Conservation (phyloP, 1,140 invertebrate genomes). For the Drosophila kanapiae region DNA sequence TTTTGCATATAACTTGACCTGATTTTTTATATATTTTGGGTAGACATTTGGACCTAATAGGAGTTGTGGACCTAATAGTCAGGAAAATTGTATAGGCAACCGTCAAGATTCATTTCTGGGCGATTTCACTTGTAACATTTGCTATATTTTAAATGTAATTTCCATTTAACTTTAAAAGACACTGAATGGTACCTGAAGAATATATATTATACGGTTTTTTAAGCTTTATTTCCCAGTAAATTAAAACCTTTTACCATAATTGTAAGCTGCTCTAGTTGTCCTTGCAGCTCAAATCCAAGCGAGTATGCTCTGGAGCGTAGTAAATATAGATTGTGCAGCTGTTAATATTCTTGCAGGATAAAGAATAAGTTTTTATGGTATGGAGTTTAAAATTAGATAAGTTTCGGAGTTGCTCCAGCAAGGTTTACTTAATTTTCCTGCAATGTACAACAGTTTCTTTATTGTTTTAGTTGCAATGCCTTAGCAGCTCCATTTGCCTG, state of each 20-base stretch:
- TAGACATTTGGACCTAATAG: neutral
- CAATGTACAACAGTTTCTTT: neutral
- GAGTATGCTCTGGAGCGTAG: neutral
- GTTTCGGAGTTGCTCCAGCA: neutral
- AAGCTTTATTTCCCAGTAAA: too few species aligned
- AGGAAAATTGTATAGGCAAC: neutral
- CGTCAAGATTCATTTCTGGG: neutral
- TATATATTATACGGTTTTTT: too few species aligned
- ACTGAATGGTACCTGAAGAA: neutral
- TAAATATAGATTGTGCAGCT: neutral
- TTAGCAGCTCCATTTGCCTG: neutral
- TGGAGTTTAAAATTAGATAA: neutral
- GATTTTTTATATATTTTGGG: neutral
- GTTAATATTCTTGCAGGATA: neutral
- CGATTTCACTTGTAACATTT: neutral
- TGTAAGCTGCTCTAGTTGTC: neutral
- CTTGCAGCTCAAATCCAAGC: neutral
- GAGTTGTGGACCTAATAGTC: neutral
- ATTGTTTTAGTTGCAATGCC: neutral
- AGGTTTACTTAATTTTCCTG: neutral
- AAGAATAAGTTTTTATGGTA: neutral
- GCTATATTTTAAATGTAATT: neutral
- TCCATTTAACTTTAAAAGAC: neutral
- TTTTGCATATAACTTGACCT: constrained; percentile 3
- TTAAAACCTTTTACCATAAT: too few species aligned